Percentiles rank a stretch among this genome's conserved stretches.
Evolutionary conservation across 2,113 vertebrate genomes (phyloP).

Genomic region (Echinops telfairi): DNA sequence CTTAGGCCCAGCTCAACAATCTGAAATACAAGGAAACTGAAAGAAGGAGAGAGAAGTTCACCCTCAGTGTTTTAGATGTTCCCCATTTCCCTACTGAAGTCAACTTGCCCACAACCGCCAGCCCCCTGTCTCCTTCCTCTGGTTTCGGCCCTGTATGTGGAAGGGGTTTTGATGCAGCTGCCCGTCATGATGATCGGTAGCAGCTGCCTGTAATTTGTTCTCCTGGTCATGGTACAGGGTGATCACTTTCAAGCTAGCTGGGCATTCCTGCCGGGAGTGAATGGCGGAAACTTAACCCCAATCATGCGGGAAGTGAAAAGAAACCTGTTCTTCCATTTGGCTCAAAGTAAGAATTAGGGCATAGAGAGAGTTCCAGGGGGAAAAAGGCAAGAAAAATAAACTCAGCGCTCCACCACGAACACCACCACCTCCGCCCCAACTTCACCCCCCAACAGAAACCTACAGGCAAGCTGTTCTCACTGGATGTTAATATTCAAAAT

Average conservation of each 20-base stretch:
- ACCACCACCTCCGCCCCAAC: not conserved
- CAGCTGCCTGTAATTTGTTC: slow-evolving; percentile 11
- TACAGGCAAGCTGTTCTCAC: slow-evolving; percentile 57
- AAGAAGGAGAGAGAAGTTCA: not conserved
- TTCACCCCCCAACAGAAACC: slow-evolving; percentile 24
- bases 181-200: not conserved
- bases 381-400: slow-evolving; percentile 48
- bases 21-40: not conserved
- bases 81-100: slow-evolving; percentile 28
- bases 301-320: slow-evolving; percentile 43
- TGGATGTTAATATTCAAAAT: slow-evolving; percentile 39
- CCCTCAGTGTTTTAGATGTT: not conserved
- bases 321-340: slow-evolving; percentile 55
- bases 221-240: not conserved
- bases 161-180: not conserved
- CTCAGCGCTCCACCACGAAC: slow-evolving; percentile 23
- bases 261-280: not conserved
- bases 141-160: not conserved
- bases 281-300: slow-evolving; percentile 10
- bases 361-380: not conserved
- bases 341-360: slow-evolving; percentile 56
- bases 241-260: not conserved
- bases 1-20: not conserved
- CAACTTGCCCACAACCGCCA: not conserved
- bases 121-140: not conserved